Base-by-base conservation (phyloP, 1,140 invertebrate genomes). In the Microplitis demolitor region DNA sequence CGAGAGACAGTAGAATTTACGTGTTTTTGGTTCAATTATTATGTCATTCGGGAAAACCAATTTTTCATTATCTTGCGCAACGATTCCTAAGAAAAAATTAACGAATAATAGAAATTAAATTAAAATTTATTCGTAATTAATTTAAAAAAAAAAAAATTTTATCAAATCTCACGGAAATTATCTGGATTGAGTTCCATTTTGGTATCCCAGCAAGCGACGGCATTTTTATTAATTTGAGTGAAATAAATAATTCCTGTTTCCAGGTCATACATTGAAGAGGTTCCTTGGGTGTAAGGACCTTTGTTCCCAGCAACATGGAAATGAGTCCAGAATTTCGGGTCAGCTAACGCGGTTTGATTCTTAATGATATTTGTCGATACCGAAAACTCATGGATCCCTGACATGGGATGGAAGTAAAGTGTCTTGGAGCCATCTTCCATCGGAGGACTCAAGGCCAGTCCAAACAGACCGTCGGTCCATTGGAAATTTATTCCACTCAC, bases 401-500 rank as follows among this genome's bases (percentile, higher is more conserved):
- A 90, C 84, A 94, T 86, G 0, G 93, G 88, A 82, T 94, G 93
- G 90, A 94, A 94, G 78, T 93, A 94, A 51, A 93, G 87, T n/a
- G 90, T 91, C 67, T 90, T 90, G 68, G 85, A 90, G 45, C 89
- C 89, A 64, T 90, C 89, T 1, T 84, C 79, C 60, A 88, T 86
- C n/a, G 84, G 83, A 31, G 89, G 87, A 1, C 91, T 91, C 16
- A 94, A 80, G 3, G 92, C 91, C 72, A 94, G 71, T 35, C 91
- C 91, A 72, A 94, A 93, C 0, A 94, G 86, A 8, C 93, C 93
- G 81, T 94, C 93, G 0, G 91, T 92, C 92, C 93, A 94, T 79
- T 94, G 92, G 88, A 94, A 94, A 75, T 91, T 90, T 3, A 92
- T 88, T 4, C 92, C 92, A 24, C 89, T 91, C 5, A 94, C 89